Base-by-base conservation (phyloP, 1,140 invertebrate genomes). In the Calephelis virginiensis region DNA sequence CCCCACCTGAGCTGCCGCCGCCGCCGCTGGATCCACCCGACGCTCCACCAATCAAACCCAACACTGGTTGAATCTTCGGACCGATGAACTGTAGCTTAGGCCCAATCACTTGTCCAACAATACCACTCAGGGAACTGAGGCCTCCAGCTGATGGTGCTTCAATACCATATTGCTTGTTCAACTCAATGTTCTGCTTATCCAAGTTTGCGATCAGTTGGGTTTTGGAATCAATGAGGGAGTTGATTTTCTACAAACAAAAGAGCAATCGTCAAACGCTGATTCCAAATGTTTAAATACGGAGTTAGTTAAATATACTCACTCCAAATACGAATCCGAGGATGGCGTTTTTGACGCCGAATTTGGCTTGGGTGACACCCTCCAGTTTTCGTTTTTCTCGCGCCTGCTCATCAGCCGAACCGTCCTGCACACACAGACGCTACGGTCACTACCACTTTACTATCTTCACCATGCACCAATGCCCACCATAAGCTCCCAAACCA, bases 301-400 rank as follows among this genome's bases (percentile, higher is more conserved):
- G 53, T 10, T 13, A 2, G 53, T 49, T 17, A 10, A 46, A n/a
- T 10, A 68, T 91, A 94, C 94, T 95, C 93, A 96, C 95, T 82
- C 95, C 94, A 80, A 96, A 96, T 0, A 96, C 95, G 85, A 96
- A 95, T 81, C 95, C 95, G 72, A 96, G 91, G 62, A 96, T 91
- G 8, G 95, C 95, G 82, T 96, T 96, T 78, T 95, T 94, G 70
- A 94, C 92, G 73, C 94, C 95, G 70, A 94, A 94, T 79, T 94
- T 95, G 71, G 94, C 92, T 74, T 94, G 85, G 68, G 94, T 94
- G 65, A 92, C 80, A 9, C 92, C 85, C 74, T 94, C 94, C 72
- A 96, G 92, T 90, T 95, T 95, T 85, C 95, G 93, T 84, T 95
- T 96, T 77, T 95, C 95, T 69, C 95, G 78, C 43, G 80, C 71